A percentile compares a stretch with the other conserved stretches of the same genome.
phyloP scores from a whole-genome alignment of 2,797 vertebrate species.

The Micropoecilia bifurca region DNA sequence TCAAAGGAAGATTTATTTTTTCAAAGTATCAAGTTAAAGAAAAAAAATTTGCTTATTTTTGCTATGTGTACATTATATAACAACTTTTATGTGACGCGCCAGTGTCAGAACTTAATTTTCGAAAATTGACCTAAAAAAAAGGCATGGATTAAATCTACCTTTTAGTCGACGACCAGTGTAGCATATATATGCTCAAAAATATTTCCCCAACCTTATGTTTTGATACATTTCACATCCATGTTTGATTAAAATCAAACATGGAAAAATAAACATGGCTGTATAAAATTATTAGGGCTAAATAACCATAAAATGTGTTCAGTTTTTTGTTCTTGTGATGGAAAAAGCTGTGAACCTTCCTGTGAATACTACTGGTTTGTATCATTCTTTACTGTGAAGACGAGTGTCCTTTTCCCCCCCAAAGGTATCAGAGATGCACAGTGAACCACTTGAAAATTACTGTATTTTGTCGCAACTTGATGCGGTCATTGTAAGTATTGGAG shows the following conservation, averaged over 20 bases:
- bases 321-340: constrained; percentile 47
- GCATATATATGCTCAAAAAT: constrained; percentile 1
- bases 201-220: neutral
- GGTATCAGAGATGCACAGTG: constrained; percentile 4
- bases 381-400: constrained; percentile 39
- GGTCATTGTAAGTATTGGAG: constrained; percentile 25
- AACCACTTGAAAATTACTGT: constrained; percentile 21
- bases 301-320: neutral
- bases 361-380: constrained; percentile 29
- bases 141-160: too few species aligned
- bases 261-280: neutral
- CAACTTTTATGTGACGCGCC: neutral
- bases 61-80: neutral
- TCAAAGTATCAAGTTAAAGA: too few species aligned
- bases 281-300: neutral
- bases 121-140: neutral
- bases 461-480: constrained; percentile 17
- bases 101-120: neutral
- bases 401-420: constrained; percentile 13
- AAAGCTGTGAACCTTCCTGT: constrained; percentile 30
- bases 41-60: neutral
- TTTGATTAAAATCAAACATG: neutral
- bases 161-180: neutral
- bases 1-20: neutral
- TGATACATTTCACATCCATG: neutral